Conservation (phyloP, 2,113 vertebrate species). For the Gambusia holbrooki region DNA sequence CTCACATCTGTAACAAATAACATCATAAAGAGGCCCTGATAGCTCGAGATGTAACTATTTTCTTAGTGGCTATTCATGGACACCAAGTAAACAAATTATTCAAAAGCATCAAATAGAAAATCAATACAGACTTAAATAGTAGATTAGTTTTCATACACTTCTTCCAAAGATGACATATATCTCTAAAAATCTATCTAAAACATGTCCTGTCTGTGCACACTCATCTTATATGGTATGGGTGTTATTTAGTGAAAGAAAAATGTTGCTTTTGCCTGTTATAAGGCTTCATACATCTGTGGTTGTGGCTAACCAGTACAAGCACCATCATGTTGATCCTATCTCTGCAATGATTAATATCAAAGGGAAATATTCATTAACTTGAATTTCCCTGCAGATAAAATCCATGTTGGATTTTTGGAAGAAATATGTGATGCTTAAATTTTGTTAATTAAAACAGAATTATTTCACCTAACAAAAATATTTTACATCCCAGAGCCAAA, state of each 20-base stretch:
- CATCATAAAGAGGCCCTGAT: slow-evolving; percentile 54
- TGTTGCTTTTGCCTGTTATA: not conserved
- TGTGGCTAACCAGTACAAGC: not conserved
- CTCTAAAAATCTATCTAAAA: not conserved
- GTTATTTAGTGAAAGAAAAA: not conserved
- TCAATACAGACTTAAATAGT: slow-evolving; percentile 19
- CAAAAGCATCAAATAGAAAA: slow-evolving; percentile 8
- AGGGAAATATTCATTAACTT: not conserved
- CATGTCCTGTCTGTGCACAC: not conserved
- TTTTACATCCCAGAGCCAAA: no score
- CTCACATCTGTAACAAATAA: slow-evolving; percentile 63
- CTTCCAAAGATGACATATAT: not conserved
- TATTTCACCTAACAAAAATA: not conserved
- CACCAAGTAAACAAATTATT: slow-evolving; percentile 10
- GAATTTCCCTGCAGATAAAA: not conserved
- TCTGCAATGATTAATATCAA: not conserved
- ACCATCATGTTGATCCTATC: not conserved
- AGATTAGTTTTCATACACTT: slow-evolving; percentile 20
- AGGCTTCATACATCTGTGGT: not conserved
- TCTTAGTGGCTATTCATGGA: slow-evolving; percentile 20
- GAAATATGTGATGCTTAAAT: not conserved
- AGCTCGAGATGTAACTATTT: slow-evolving; percentile 29
- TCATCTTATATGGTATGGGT: not conserved
- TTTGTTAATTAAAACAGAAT: not conserved
- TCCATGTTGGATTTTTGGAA: not conserved